Conservation (phyloP, 2,888 invertebrate species). For the Lottia gigantea region DNA sequence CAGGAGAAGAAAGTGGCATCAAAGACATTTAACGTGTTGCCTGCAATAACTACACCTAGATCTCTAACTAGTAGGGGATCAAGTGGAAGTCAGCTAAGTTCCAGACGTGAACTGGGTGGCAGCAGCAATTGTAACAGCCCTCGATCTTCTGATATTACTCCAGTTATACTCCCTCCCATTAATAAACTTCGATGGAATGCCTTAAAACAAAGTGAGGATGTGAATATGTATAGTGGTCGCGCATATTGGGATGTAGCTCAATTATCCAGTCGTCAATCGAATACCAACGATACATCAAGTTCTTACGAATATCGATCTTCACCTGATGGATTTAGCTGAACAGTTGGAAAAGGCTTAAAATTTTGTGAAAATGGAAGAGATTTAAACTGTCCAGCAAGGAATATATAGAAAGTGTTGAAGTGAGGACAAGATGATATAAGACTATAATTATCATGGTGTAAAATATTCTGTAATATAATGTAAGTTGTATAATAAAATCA, state of each 20-base stretch:
- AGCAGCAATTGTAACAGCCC: background rate
- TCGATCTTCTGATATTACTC: background rate
- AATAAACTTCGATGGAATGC: background rate
- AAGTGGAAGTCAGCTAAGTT: background rate
- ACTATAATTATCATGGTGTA: no score
- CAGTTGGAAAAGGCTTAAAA: no score
- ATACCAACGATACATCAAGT: background rate
- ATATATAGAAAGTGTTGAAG: no score
- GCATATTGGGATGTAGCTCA: background rate
- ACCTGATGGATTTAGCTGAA: background rate
- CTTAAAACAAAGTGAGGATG: background rate
- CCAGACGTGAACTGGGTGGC: background rate
- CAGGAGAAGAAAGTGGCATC: conserved; percentile 34
- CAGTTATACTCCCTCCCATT: conserved; percentile 1
- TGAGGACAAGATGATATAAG: no score
- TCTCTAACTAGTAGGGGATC: background rate
- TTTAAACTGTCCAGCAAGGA: no score
- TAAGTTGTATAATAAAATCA: no score
- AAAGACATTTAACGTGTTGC: conserved; percentile 50
- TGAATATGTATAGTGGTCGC: background rate
- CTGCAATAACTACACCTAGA: conserved; percentile 38
- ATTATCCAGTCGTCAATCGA: background rate
- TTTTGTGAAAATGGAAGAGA: no score
- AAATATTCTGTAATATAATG: no score
- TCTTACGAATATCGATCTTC: background rate